Percentiles rank a stretch among this genome's conserved stretches.
These are phyloP conservation scores for Drosophila ambigua DNA, from an alignment of 1,140 invertebrate species.

Conservation along the genomic window DNA sequence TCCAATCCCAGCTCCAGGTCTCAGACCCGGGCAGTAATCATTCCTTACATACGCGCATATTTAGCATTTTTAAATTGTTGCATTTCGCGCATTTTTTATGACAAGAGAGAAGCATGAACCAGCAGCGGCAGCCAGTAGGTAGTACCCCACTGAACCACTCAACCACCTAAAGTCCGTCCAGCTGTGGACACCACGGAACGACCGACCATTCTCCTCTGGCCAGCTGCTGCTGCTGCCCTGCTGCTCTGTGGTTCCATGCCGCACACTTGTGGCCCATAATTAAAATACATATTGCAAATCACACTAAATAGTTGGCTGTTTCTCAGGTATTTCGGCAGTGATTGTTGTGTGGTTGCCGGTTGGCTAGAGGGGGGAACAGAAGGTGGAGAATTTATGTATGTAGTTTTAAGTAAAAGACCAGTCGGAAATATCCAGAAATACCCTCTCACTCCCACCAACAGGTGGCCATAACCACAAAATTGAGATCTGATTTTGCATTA, in stretches of 20 bases:
- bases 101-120: conserved; percentile 41
- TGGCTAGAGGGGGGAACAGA: neutral
- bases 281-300: conserved; percentile 73
- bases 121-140: conserved; percentile 8
- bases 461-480: too few relatives aligned
- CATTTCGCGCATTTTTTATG: conserved; percentile 80
- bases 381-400: neutral
- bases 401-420: too few relatives aligned
- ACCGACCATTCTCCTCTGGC: conserved; percentile 7
- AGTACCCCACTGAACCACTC: neutral
- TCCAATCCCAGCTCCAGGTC: conserved; percentile 29
- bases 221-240: conserved; percentile 29
- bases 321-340: conserved; percentile 42
- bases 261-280: conserved; percentile 52
- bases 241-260: conserved; percentile 10
- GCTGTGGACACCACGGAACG: conserved; percentile 6
- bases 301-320: conserved; percentile 52
- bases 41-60: conserved; percentile 79
- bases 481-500: too few relatives aligned
- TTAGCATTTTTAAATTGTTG: conserved; percentile 81
- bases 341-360: conserved; percentile 17
- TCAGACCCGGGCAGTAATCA: conserved; percentile 55
- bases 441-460: too few relatives aligned
- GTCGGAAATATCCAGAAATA: too few relatives aligned
- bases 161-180: conserved; percentile 27